These are phyloP conservation scores for Octopus bimaculoides DNA, from an alignment of 1,140 invertebrate genomes.

Conservation along the genomic window DNA sequence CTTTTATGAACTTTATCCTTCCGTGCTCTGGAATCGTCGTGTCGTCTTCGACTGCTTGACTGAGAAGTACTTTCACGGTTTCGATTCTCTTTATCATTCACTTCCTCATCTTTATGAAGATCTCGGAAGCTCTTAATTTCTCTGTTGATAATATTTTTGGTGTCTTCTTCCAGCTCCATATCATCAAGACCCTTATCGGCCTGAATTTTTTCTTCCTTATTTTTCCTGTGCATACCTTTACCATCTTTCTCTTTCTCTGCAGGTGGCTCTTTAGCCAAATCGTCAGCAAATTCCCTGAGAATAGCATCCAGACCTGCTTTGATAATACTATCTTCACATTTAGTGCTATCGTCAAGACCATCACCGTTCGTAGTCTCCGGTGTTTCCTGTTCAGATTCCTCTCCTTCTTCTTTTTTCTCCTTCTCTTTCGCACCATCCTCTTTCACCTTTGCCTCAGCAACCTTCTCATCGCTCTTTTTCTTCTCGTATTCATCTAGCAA, in stretches of 20 bases:
- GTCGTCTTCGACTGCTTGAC: conserved; percentile 40
- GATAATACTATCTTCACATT: conserved; percentile 61
- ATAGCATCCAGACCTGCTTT: conserved; percentile 75
- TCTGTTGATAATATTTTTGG: conserved; percentile 83
- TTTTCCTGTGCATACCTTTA: conserved; percentile 28
- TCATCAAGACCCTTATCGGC: conserved; percentile 54
- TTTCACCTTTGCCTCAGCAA: conserved; percentile 37
- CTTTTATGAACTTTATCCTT: conserved; percentile 40
- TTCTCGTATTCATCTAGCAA: conserved; percentile 84
- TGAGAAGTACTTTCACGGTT: conserved; percentile 39
- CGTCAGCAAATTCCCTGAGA: conserved; percentile 77
- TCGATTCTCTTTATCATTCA: conserved; percentile 52
- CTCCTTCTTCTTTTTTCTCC: conserved; percentile 47
- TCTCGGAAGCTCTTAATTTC: conserved; percentile 97
- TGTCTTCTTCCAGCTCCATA: conserved; percentile 86
- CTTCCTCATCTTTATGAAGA: conserved; percentile 75
- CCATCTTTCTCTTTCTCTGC: conserved; percentile 29
- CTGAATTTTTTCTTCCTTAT: conserved; percentile 24
- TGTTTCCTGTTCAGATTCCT: conserved; percentile 36
- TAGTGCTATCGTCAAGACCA: conserved; percentile 47
- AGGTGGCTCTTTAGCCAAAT: conserved; percentile 52
- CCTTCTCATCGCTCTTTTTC: conserved; percentile 43
- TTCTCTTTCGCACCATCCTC: conserved; percentile 38
- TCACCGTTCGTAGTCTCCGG: conserved; percentile 32
- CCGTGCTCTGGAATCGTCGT: conserved; percentile 41